Evolutionary conservation across 2,113 vertebrate species (phyloP).

Genomic region (Anhinga anhinga): DNA sequence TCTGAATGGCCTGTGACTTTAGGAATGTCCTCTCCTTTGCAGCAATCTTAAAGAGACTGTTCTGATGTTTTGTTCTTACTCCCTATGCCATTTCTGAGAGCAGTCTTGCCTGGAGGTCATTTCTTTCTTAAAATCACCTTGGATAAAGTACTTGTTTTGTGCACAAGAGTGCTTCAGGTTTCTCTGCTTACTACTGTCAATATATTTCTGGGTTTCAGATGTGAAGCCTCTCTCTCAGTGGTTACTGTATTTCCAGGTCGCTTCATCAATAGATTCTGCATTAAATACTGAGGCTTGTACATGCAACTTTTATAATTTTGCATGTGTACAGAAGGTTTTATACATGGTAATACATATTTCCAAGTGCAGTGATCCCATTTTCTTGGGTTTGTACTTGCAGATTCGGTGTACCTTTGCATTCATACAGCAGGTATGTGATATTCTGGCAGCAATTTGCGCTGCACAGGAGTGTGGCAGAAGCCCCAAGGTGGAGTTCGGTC

Average conservation of each 20-base stretch:
- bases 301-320: neutral
- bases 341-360: neutral
- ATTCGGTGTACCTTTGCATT: neutral
- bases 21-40: fast-evolving
- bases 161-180: neutral
- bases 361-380: neutral
- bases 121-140: neutral
- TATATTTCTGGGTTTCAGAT: neutral
- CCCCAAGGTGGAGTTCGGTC: neutral
- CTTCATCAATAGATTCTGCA: neutral
- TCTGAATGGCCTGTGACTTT: neutral
- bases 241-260: neutral
- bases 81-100: neutral
- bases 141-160: neutral
- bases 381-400: neutral
- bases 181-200: neutral
- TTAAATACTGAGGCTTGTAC: neutral
- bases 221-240: neutral
- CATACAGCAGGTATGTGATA: neutral
- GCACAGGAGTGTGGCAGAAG: neutral
- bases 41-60: neutral
- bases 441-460: neutral
- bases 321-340: neutral
- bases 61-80: neutral
- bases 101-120: neutral